A percentile compares a stretch with the other conserved stretches of the same genome.
These are phyloP conservation scores for Eupithecia vulgata DNA, from an alignment of 2,888 invertebrate species.

Conservation along the genomic window DNA sequence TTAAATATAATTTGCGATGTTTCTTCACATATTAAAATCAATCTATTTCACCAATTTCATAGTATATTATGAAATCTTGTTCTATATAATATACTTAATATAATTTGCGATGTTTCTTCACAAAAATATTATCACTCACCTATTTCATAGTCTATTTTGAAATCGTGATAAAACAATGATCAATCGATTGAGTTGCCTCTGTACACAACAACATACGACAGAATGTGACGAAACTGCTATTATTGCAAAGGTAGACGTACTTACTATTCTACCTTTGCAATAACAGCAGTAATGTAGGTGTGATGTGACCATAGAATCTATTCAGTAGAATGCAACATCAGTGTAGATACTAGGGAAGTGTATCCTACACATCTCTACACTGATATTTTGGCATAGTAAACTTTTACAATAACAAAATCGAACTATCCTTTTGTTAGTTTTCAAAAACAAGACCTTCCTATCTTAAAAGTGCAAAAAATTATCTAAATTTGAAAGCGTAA, in stretches of 20 bases:
- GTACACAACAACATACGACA: conserved; percentile 8
- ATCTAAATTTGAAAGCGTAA: background rate
- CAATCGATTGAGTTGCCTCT: conserved; percentile 4
- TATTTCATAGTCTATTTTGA: conserved; percentile 5
- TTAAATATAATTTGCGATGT: background rate
- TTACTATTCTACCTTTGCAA: background rate
- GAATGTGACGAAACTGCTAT: conserved; percentile 2
- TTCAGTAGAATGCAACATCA: background rate
- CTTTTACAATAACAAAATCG: background rate
- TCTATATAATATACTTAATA: no score
- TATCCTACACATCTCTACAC: no score
- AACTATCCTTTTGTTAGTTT: background rate
- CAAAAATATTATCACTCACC: background rate
- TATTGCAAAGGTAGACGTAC: background rate
- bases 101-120: background rate
- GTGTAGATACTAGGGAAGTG: background rate
- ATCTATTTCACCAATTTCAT: background rate
- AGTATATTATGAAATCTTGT: conserved; percentile 4
- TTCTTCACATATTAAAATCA: background rate
- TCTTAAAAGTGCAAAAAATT: background rate
- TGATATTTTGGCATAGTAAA: background rate
- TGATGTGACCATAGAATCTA: background rate
- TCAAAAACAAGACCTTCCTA: no score
- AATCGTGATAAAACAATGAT: conserved; percentile 6
- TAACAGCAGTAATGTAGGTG: background rate